Evolutionary conservation across 2,797 vertebrate species (phyloP), one percentile per base, ranked within the genome.

Genomic region (Pangasius mekongensis): DNA sequence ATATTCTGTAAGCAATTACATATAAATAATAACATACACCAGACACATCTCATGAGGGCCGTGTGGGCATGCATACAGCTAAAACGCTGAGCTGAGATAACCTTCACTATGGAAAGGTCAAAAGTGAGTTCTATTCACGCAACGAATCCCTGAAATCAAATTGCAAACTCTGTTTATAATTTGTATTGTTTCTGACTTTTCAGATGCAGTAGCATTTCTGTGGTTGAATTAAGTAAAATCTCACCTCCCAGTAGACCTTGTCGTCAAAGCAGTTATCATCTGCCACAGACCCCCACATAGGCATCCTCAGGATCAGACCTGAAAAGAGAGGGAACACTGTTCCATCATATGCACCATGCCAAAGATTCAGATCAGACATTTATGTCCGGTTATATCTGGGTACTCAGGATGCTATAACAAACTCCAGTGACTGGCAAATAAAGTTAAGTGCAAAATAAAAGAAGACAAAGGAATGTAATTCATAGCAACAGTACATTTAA

Each of bases 181-280:
- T 60, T 73, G 4, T 8, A 54, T 1, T 80, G 13, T 52, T 54
- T 43, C 67, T 0, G 6, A 43, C 8, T 1, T 43, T 60, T 83
- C 16, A 33, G 60, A 5, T 66, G 11, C 33, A 77, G 47, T 56
- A n/a, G 30, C 18, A 43, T 20, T 69, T 69, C 27, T 80, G 49
- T 39, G 7, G 9, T 9, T 64, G 43, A 49, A 83, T 58, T 30
- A 16, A 18, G 62, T 62, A 13, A 36, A 54, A 33, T 80, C 95
- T 96, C 90, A 99, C 99, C 97, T 99, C 97, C 98, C 99, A 99
- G 93, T 99, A 99, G 3, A 95, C 0, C 2, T 93, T 95, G 54
- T 99, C 99, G 66, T 98, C 96, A 90, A 98, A 99, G 94, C 99
- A 99, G 91, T 96, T 97, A 91, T 98, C 97, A 84, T 98, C 97